A percentile compares a stretch with the other conserved stretches of the same genome.
Conservation (phyloP, 2,797 vertebrate genomes). For the Syngnathus acus region DNA sequence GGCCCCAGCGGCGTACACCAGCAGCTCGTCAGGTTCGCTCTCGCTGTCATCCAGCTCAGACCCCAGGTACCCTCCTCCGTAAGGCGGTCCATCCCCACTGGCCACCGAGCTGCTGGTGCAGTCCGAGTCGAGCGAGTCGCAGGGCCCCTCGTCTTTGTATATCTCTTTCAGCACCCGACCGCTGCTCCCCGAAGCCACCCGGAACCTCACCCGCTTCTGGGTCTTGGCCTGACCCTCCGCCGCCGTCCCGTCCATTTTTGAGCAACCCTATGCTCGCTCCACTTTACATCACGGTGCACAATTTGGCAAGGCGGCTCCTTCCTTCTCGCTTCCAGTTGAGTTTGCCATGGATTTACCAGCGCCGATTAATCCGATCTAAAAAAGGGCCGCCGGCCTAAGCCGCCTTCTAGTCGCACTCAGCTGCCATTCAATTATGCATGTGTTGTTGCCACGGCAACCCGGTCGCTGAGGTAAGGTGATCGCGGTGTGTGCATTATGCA, state of each 20-base stretch:
- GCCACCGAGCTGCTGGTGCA: slow-evolving; percentile 82
- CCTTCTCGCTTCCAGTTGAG: slow-evolving; percentile 39
- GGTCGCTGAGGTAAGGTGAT: slow-evolving; percentile 86
- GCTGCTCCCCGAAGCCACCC: slow-evolving; percentile 89
- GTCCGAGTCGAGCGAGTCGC: slow-evolving; percentile 87
- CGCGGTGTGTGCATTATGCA: slow-evolving; percentile 77
- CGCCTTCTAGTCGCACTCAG: slow-evolving; percentile 54
- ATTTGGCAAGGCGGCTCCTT: slow-evolving; percentile 23
- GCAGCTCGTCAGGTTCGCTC: slow-evolving; percentile 79
- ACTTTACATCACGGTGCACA: slow-evolving; percentile 73
- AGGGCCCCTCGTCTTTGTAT: slow-evolving; percentile 78
- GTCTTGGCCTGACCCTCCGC: slow-evolving; percentile 69
- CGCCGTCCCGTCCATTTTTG: slow-evolving; percentile 67
- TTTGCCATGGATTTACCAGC: slow-evolving; percentile 53
- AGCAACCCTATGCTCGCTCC: not conserved
- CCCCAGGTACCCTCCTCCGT: slow-evolving; percentile 58
- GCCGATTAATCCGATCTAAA: slow-evolving; percentile 62
- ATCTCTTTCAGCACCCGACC: slow-evolving; percentile 93
- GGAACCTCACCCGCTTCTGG: slow-evolving; percentile 88
- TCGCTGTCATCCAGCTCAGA: slow-evolving; percentile 80
- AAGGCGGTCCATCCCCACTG: slow-evolving; percentile 72
- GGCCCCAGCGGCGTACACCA: slow-evolving; percentile 80
- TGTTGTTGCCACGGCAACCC: slow-evolving; percentile 83
- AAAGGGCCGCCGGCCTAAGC: slow-evolving; percentile 66
- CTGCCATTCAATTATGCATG: slow-evolving; percentile 87